Conservation (phyloP, 2,113 vertebrate species). For the Tetrax tetrax region DNA sequence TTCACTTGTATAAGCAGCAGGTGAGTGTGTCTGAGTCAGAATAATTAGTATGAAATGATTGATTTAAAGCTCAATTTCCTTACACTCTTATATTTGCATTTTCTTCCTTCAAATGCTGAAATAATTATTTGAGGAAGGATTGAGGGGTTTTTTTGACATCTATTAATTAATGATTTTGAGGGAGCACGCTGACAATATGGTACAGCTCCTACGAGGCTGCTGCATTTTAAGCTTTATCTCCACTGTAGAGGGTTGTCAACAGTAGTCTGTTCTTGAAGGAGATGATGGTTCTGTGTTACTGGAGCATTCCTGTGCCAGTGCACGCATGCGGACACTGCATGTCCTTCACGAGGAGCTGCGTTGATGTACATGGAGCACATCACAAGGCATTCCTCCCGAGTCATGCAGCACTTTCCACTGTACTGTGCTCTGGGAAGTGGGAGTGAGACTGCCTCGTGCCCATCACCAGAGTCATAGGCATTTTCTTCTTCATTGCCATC, state of each 20-base stretch:
- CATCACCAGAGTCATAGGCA: rapidly evolving
- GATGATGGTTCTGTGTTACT: background rate
- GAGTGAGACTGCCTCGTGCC: background rate
- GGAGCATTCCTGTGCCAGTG: background rate
- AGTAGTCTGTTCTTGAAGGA: background rate
- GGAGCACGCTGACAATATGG: background rate
- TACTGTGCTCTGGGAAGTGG: background rate
- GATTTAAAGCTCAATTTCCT: background rate
- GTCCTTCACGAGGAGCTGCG: background rate
- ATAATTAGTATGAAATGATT: background rate
- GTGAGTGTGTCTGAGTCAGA: background rate
- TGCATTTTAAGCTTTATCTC: background rate
- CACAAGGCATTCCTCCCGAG: background rate
- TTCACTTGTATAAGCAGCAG: background rate
- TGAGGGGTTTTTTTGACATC: background rate
- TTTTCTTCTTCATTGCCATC: background rate
- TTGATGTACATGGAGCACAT: background rate
- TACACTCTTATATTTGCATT: background rate
- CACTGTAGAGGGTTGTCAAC: background rate
- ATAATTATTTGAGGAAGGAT: background rate
- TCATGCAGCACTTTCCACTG: background rate
- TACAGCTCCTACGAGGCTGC: background rate
- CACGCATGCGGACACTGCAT: background rate
- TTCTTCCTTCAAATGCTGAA: background rate
- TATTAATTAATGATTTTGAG: background rate